Conservation (phyloP, 2,113 vertebrate species). For the human region GRCh38 chr3:87013001-87013500, state of each 20-base stretch:
- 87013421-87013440: not conserved
- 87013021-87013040: not conserved
- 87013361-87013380: not conserved
- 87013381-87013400: not conserved
- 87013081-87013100: not conserved
- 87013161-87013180: not conserved
- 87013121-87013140: not conserved
- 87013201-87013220: not conserved
- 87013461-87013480: not conserved
- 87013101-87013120: not conserved
- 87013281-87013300: not conserved
- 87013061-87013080: not conserved
- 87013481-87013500: not conserved
- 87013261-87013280: not conserved
- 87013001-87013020: not conserved
- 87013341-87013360: not conserved
- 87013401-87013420: not conserved
- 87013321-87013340: too few relatives aligned
- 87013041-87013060: not conserved
- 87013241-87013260: not conserved
- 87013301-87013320: not conserved
- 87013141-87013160: not conserved
- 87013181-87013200: not conserved
- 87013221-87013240: not conserved
- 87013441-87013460: not conserved